phyloP scores from a whole-genome alignment of 2,888 invertebrate genomes.

The Piscicola geometra region DNA sequence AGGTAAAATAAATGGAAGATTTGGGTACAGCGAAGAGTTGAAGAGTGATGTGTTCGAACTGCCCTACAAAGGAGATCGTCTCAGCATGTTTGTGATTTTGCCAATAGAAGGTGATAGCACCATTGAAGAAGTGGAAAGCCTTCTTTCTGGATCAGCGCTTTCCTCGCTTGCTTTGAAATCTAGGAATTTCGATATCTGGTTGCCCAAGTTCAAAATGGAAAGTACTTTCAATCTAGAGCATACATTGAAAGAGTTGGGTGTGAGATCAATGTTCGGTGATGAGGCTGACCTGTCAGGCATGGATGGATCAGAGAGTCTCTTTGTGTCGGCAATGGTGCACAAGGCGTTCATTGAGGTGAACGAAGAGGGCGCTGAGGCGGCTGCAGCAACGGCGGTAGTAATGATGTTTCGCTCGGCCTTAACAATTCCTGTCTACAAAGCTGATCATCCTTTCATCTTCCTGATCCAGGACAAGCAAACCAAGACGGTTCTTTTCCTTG shows the following conservation, averaged over 20 bases:
- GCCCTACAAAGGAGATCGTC: conserved; percentile 60
- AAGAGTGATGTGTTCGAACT: conserved; percentile 61
- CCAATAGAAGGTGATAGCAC: conserved; percentile 36
- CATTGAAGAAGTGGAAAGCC: conserved; percentile 31
- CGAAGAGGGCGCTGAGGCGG: conserved; percentile 47
- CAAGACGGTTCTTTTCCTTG: conserved; percentile 40
- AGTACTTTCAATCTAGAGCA: conserved; percentile 36
- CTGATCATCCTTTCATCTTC: conserved; percentile 43
- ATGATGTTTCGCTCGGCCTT: conserved; percentile 10
- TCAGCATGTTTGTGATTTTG: conserved; percentile 43
- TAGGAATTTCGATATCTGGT: no score
- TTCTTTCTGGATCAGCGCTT: conserved; percentile 19
- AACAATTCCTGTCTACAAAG: conserved; percentile 33
- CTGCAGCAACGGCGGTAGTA: conserved; percentile 45
- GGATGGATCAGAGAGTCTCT: conserved; percentile 44
- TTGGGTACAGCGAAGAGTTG: neutral
- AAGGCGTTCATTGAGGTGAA: conserved; percentile 50
- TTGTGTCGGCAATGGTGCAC: conserved; percentile 49
- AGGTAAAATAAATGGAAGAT: neutral
- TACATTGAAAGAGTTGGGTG: conserved; percentile 39
- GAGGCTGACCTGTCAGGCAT: conserved; percentile 51
- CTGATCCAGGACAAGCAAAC: conserved; percentile 40
- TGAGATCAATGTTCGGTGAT: conserved; percentile 43
- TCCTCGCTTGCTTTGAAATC: no score
- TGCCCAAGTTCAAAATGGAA: conserved; percentile 44